Evolutionary conservation across 2,113 vertebrate species (phyloP).

Genomic region (Indri indri): DNA sequence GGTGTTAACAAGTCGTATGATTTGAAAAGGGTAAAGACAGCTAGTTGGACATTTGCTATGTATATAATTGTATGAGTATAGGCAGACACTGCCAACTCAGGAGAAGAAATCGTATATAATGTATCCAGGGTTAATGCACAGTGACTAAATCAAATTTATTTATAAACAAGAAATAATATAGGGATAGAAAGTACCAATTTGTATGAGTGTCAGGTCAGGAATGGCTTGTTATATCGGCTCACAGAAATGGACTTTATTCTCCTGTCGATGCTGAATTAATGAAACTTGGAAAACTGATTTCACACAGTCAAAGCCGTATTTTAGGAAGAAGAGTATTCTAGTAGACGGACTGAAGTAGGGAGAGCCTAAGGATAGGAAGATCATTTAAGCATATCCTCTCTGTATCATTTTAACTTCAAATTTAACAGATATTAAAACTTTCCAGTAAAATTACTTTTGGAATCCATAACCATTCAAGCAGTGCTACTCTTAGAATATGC

Average conservation of each 20-base stretch:
- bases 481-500: background rate
- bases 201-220: background rate
- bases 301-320: background rate
- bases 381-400: background rate
- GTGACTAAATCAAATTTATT: background rate
- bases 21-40: background rate
- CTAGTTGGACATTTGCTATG: background rate
- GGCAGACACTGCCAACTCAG: too few relatives aligned
- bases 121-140: background rate
- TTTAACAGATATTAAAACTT: conserved; percentile 42
- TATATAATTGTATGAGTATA: background rate
- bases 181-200: background rate
- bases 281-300: background rate
- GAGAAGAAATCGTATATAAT: background rate
- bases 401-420: conserved; percentile 2
- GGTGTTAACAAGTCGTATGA: background rate
- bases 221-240: background rate
- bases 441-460: background rate
- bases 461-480: conserved; percentile 35
- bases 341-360: background rate
- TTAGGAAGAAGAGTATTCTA: background rate
- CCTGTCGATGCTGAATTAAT: background rate
- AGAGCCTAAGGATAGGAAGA: background rate
- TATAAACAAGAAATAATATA: background rate
- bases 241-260: background rate